Conservation (phyloP, 2,888 invertebrate genomes). For the Himalopsyche japonica region DNA sequence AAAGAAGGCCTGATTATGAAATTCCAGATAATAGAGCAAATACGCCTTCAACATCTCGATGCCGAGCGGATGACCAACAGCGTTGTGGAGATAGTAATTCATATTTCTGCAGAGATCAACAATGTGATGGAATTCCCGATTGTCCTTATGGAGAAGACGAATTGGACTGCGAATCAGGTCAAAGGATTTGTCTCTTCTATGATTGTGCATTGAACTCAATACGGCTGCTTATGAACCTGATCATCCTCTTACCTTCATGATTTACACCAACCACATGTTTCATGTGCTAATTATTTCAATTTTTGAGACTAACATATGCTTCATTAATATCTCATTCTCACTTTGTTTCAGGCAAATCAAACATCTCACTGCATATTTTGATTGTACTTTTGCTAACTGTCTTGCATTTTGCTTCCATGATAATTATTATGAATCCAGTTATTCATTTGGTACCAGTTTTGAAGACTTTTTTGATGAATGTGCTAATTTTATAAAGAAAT, state of each 20-base stretch:
- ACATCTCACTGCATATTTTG: neutral
- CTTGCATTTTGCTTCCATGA: too few relatives aligned
- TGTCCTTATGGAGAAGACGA: conserved; percentile 69
- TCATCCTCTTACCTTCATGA: neutral
- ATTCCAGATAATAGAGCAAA: neutral
- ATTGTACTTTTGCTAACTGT: neutral
- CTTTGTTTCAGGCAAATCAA: neutral
- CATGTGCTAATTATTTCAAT: neutral
- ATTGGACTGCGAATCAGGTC: conserved; percentile 50
- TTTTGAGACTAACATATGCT: neutral
- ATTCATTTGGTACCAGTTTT: too few relatives aligned
- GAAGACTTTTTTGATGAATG: too few relatives aligned
- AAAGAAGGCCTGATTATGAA: conserved; percentile 8
- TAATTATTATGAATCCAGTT: too few relatives aligned
- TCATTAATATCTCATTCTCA: neutral
- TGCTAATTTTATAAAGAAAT: too few relatives aligned
- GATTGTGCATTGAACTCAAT: neutral
- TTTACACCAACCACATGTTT: neutral
- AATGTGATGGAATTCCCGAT: conserved; percentile 64
- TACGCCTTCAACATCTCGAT: neutral
- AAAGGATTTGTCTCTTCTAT: neutral
- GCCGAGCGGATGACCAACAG: conserved; percentile 24
- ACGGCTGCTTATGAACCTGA: neutral
- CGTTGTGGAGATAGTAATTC: conserved; percentile 22
- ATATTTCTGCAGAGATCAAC: conserved; percentile 60